These are phyloP conservation scores for Cryptomyrus ogoouensis DNA, from an alignment of 2,113 vertebrate genomes.

Conservation along the genomic window DNA sequence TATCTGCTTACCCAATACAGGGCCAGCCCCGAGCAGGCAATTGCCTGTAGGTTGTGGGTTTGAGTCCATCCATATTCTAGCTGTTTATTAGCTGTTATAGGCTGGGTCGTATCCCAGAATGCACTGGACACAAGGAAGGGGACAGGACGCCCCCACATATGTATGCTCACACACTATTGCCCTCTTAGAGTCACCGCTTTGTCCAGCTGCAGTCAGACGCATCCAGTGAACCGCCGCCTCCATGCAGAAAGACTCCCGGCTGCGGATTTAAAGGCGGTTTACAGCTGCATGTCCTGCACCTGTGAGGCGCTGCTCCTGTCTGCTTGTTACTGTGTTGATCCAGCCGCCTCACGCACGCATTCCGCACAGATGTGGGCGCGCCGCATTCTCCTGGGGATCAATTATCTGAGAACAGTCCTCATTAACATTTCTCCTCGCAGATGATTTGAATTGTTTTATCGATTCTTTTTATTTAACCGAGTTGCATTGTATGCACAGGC, in stretches of 20 bases:
- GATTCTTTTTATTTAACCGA: background rate
- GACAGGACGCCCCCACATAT: background rate
- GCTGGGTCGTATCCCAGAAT: background rate
- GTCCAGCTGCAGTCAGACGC: background rate
- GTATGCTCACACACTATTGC: background rate
- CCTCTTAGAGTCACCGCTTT: background rate
- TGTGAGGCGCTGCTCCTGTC: background rate
- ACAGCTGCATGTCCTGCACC: background rate
- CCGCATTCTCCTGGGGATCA: background rate
- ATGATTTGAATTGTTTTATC: background rate
- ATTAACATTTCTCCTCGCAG: background rate
- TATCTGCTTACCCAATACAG: background rate
- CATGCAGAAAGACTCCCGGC: background rate
- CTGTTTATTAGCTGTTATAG: background rate
- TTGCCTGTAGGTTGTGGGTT: background rate
- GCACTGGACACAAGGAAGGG: background rate
- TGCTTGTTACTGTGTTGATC: background rate
- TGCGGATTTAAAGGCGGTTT: background rate
- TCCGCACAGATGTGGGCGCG: background rate
- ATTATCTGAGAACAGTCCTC: background rate
- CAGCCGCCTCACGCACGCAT: background rate
- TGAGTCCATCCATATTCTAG: background rate
- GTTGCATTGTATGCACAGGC: background rate
- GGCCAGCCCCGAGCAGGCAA: background rate
- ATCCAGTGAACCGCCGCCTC: background rate